phyloP scores from a whole-genome alignment of 2,113 vertebrate species.

The Sinocyclocheilus anophthalmus region DNA sequence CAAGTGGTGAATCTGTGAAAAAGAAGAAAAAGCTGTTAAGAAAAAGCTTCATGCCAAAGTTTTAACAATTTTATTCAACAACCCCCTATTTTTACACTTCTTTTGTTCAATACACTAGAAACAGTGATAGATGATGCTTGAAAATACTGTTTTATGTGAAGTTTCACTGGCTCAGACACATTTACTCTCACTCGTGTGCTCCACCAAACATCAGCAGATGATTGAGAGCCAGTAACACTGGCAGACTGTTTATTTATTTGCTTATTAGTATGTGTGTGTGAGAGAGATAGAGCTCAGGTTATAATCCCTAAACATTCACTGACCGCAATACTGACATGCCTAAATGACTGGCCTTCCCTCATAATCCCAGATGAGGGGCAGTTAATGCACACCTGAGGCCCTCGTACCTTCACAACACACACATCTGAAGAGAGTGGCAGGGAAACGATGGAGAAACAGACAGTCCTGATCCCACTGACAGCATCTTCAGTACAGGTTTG shows the following conservation, averaged over 20 bases:
- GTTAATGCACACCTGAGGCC: constrained; percentile 48
- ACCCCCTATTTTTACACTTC: not conserved
- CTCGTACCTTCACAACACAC: constrained; percentile 29
- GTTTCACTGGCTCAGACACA: not conserved
- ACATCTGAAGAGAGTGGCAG: not conserved
- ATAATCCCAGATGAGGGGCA: constrained; percentile 61
- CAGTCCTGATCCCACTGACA: no score
- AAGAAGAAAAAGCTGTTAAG: no score
- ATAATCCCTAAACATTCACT: constrained; percentile 73
- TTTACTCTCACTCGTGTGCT: not conserved
- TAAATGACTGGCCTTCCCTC: constrained; percentile 72
- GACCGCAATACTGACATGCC: constrained; percentile 68
- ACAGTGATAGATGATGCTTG: no score
- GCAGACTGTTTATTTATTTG: not conserved
- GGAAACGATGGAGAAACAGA: not conserved
- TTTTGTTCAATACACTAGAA: no score
- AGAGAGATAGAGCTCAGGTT: constrained; percentile 49
- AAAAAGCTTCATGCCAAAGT: no score
- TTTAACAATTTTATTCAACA: no score
- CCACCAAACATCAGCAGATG: not conserved
- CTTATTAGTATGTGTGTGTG: not conserved
- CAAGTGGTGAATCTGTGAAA: no score
- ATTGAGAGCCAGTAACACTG: not conserved
- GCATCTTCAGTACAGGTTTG: not conserved
- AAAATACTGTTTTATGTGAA: not conserved